phyloP scores from a whole-genome alignment of 2,113 vertebrate genomes.

The Helogale parvula region DNA sequence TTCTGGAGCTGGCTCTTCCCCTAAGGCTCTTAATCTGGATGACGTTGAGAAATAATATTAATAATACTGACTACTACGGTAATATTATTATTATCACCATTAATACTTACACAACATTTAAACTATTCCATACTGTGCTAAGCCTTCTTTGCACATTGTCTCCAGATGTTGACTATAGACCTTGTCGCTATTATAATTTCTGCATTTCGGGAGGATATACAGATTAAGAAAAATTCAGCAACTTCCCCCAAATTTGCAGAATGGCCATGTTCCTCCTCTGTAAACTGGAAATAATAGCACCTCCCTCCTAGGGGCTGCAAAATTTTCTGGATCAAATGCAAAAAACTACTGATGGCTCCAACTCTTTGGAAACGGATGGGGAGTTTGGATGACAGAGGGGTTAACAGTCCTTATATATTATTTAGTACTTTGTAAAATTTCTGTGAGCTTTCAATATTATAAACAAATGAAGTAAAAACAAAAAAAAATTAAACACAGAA shows the following conservation, averaged over 20 bases:
- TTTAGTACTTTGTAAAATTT: background rate
- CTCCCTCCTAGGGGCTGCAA: background rate
- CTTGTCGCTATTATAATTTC: background rate
- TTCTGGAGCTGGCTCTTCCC: background rate
- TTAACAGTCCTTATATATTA: background rate
- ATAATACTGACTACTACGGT: background rate
- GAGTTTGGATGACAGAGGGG: background rate
- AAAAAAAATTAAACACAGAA: background rate
- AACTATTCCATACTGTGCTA: background rate
- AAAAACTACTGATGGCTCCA: background rate
- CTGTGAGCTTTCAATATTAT: background rate
- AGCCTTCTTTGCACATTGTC: background rate
- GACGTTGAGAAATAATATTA: background rate
- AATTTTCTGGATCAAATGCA: background rate
- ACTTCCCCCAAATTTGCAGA: background rate
- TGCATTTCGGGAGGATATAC: background rate
- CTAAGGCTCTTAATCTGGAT: background rate
- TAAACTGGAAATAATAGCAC: background rate
- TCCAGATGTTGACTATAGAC: background rate
- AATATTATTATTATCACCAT: background rate
- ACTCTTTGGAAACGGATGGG: background rate
- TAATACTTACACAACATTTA: background rate
- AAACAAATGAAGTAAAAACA: background rate
- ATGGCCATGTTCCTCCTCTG: background rate
- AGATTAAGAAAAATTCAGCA: background rate